Conservation (phyloP, 1,140 invertebrate genomes). For the Tetramorium alpestre region DNA sequence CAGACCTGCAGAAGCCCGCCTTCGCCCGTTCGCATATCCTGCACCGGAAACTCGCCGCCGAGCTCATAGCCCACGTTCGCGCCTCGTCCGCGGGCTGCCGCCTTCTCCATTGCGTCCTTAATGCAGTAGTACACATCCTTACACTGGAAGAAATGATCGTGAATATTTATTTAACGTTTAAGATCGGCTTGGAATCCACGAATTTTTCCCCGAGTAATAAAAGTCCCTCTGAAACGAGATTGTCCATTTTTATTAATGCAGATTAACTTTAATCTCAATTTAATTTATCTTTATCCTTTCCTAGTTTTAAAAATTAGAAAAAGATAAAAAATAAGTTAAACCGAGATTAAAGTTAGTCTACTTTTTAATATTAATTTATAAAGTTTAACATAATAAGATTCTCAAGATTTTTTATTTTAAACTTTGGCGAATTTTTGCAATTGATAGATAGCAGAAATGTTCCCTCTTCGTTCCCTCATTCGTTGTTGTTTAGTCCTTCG, state of each 20-base stretch:
- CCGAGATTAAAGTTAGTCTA: background rate
- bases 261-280: background rate
- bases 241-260: too few relatives aligned
- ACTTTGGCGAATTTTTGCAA: background rate
- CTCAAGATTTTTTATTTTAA: background rate
- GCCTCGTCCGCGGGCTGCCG: constrained; percentile 93
- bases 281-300: background rate
- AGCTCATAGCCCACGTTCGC: constrained; percentile 92
- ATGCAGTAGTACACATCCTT: constrained; percentile 99
- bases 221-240: too few relatives aligned
- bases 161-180: background rate
- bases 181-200: background rate
- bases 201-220: background rate
- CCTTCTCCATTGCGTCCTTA: constrained; percentile 99
- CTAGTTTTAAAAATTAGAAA: background rate
- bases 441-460: background rate
- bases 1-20: constrained; percentile 99
- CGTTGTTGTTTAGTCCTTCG: background rate
- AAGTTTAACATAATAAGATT: background rate
- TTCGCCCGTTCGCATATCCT: constrained; percentile 98
- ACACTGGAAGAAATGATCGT: constrained; percentile 89
- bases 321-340: background rate
- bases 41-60: constrained; percentile 99
- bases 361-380: background rate
- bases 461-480: background rate